A percentile compares a stretch with the other conserved stretches of the same genome.
Evolutionary conservation across 2,888 invertebrate genomes (phyloP).

Genomic region (Epirrhoe alternata): DNA sequence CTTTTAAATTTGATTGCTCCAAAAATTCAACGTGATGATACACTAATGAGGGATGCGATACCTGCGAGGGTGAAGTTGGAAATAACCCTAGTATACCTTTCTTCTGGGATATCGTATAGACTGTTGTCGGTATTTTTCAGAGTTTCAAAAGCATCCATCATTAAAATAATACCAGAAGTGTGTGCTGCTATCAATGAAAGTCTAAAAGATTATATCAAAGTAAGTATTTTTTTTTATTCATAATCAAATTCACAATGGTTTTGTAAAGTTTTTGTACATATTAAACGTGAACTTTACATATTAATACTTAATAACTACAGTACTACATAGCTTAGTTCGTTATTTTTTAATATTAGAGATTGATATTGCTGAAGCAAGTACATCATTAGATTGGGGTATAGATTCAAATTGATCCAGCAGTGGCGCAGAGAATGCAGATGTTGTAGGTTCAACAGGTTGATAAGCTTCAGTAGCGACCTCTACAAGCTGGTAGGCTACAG

Average conservation of each 20-base stretch:
- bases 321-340: too few relatives aligned
- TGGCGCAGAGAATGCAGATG: conserved; percentile 31
- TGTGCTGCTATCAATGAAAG: conserved; percentile 34
- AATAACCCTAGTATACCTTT: conserved; percentile 29
- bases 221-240: conserved; percentile 37
- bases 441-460: conserved; percentile 32
- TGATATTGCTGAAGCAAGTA: conserved; percentile 30
- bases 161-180: conserved; percentile 37
- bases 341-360: too few relatives aligned
- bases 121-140: conserved; percentile 33
- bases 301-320: conserved; percentile 11
- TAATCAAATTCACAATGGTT: conserved; percentile 3
- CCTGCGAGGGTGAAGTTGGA: conserved; percentile 31
- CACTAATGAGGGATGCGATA: conserved; percentile 35
- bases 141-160: conserved; percentile 35
- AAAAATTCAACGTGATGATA: conserved; percentile 34
- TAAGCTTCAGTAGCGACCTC: conserved; percentile 31
- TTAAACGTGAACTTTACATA: conserved; percentile 35
- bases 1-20: conserved; percentile 33
- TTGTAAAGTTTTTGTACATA: neutral
- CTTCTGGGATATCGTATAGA: conserved; percentile 32
- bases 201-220: conserved; percentile 32
- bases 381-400: conserved; percentile 33
- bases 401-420: conserved; percentile 31
- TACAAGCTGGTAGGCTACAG: conserved; percentile 32